Conservation (phyloP, 2,113 vertebrate species). For the Callochromis pleurospilus region DNA sequence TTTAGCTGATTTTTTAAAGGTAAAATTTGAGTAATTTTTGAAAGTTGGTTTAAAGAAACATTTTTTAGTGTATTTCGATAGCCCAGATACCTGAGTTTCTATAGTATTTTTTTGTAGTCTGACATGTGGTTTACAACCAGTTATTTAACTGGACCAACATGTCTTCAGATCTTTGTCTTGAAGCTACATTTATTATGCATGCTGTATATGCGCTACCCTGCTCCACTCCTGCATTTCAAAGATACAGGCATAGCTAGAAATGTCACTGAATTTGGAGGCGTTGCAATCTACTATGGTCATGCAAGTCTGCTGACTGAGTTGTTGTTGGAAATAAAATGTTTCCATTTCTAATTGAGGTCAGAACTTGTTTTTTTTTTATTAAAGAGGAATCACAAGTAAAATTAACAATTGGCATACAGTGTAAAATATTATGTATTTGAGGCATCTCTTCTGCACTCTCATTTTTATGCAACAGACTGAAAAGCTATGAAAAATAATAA, state of each 20-base stretch:
- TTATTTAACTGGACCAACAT: not conserved
- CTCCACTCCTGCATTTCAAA: not conserved
- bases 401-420: not conserved
- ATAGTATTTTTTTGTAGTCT: not conserved
- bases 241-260: not conserved
- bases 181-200: constrained; percentile 6
- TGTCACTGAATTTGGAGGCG: not conserved
- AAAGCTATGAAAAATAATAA: not conserved
- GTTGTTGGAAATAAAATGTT: not conserved
- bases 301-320: not conserved
- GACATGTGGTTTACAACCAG: not conserved
- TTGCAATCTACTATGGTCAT: not conserved
- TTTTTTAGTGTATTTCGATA: not conserved
- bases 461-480: not conserved
- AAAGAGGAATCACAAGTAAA: not conserved
- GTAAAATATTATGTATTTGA: not conserved
- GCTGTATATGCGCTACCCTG: not conserved
- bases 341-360: not conserved
- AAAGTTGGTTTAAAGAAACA: not conserved
- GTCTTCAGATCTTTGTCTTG: not conserved
- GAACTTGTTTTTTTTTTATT: not conserved
- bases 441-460: not conserved
- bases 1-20: not conserved
- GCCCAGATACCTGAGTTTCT: not conserved
- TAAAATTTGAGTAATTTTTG: too few species aligned